Percentiles rank a stretch among this genome's conserved stretches.
These are phyloP conservation scores for Melanogrammus aeglefinus DNA, from an alignment of 2,797 vertebrate species.

Conservation along the genomic window DNA sequence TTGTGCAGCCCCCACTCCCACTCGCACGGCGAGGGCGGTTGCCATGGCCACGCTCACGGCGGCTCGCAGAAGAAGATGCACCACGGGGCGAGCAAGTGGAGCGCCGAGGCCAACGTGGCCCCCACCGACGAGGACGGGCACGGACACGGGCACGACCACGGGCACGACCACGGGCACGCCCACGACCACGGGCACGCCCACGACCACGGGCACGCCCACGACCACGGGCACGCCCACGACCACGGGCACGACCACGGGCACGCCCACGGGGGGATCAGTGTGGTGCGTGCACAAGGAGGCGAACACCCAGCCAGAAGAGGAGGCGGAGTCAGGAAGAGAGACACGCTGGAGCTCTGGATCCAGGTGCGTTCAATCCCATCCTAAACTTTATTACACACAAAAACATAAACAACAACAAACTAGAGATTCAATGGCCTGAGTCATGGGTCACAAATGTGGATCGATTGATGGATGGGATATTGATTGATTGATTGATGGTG, in stretches of 20 bases:
- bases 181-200: conserved; percentile 27
- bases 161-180: conserved; percentile 9
- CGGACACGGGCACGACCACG: conserved; percentile 29
- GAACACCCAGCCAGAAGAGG: conserved; percentile 51
- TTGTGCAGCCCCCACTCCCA: conserved; percentile 60
- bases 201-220: no score
- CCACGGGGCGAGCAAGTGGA: conserved; percentile 80
- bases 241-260: conserved; percentile 21
- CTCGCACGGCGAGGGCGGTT: conserved; percentile 52
- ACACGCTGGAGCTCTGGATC: conserved; percentile 80
- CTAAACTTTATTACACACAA: background rate
- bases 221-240: background rate
- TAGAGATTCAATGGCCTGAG: background rate
- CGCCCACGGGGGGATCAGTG: conserved; percentile 27
- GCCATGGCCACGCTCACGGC: conserved; percentile 62
- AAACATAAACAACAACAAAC: background rate
- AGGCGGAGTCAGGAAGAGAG: conserved; percentile 65
- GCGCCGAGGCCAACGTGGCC: conserved; percentile 70
- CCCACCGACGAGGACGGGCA: conserved; percentile 48
- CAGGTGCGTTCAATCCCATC: conserved; percentile 68
- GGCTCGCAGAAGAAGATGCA: conserved; percentile 67
- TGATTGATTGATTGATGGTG: no score
- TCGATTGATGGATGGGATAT: no score
- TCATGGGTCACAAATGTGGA: no score
- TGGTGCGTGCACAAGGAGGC: conserved; percentile 41